Conservation (phyloP, 2,888 invertebrate species). For the Protophormia terraenovae region DNA sequence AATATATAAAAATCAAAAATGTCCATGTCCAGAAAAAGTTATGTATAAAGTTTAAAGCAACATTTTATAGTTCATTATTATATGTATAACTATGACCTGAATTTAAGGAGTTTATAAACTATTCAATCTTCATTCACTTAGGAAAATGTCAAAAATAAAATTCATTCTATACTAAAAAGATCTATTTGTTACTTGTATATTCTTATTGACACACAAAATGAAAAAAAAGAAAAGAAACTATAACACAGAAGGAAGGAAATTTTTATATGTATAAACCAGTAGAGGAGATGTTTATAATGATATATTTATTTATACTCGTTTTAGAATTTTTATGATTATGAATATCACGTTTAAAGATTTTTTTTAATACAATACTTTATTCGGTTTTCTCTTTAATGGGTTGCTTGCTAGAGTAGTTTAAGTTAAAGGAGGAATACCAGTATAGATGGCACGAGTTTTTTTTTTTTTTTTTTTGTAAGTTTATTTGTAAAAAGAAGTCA, state of each 20-base stretch:
- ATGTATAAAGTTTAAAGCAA: constrained; percentile 15
- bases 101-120: constrained; percentile 17
- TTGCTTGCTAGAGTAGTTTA: background rate
- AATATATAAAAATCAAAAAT: background rate
- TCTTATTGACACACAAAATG: constrained; percentile 26
- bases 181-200: constrained; percentile 24
- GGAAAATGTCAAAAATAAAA: constrained; percentile 46
- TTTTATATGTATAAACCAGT: background rate
- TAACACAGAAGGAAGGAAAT: constrained; percentile 29
- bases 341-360: constrained; percentile 54
- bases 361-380: background rate
- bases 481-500: constrained; percentile 55
- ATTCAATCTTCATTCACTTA: constrained; percentile 50
- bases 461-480: background rate
- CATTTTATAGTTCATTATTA: constrained; percentile 21
- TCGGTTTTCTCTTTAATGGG: constrained; percentile 28
- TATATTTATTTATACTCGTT: background rate
- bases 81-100: constrained; percentile 60
- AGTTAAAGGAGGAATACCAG: background rate
- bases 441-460: constrained; percentile 43
- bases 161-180: background rate
- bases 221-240: constrained; percentile 29
- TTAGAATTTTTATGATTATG: constrained; percentile 44
- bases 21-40: constrained; percentile 21
- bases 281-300: background rate